Base-by-base conservation (phyloP, 2,797 vertebrate species). In the Cirrhinus mrigala region DNA sequence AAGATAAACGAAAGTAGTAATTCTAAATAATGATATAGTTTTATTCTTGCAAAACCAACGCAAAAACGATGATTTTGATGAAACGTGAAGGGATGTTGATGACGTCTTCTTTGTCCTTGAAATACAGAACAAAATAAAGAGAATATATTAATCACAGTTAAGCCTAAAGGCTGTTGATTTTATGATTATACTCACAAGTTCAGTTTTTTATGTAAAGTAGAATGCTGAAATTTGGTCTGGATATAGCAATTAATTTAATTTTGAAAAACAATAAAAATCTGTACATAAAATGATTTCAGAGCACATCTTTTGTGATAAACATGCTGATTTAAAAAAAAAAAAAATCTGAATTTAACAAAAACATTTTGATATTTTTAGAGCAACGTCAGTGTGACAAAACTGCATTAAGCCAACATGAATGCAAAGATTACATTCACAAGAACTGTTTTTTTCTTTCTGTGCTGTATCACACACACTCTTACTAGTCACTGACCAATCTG, bases 21-120 rank as follows among this genome's bases (percentile, higher is more conserved):
- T 18, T 58, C 15, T 70, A 56, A 27, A 71, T 70, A 64, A 46
- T 64, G 24, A 79, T 64, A 33, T 29, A 29, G 22, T 24, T 44
- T 44, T 15, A 56, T 80, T 52, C 60, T n/a, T 77, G 40, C 16
- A 48, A 48, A 22, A 48, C 27, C 77, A 79, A 9, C 64, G 58
- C 16, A 64, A 22, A 79, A 79, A 50, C 15, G 3, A 22, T 22
- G 29, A 77, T 40, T 54, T n/a, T 58, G 46, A 68, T 52, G 44
- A 52, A 68, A 20, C 48, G 6, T 40, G 33, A 37, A 50, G 37
- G n/a, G 71, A 79, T 60, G 18, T 18, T 44, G 14, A 12, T 33
- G 7, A 50, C 16, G 64, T 44, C 24, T 37, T 7, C 4, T 46
- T 71, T 85, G 76, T 60, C 54, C 66, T 83, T 83, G 71, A 22